Evolutionary conservation across 2,888 invertebrate genomes (phyloP).

Genomic region (Melinaea menophilus): DNA sequence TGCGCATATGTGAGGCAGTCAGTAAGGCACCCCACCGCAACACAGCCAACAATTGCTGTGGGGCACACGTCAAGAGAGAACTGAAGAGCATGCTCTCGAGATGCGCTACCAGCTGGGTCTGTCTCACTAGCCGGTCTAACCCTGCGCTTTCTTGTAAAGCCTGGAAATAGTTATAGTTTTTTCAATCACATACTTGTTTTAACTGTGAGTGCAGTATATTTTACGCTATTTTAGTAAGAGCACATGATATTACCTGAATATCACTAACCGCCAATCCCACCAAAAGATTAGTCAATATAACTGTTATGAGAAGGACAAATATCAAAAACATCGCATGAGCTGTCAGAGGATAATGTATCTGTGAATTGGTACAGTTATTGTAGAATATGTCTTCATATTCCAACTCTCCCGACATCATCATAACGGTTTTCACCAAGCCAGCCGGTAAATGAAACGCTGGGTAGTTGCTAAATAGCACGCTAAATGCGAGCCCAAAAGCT

Average conservation of each 20-base stretch:
- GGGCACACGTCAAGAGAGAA: conserved; percentile 82
- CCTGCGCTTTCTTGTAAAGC: conserved; percentile 89
- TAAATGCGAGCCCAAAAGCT: conserved; percentile 88
- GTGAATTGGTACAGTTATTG: conserved; percentile 63
- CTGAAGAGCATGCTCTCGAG: conserved; percentile 91
- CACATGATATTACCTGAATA: conserved; percentile 75
- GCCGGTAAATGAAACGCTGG: conserved; percentile 83
- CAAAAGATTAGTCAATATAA: conserved; percentile 89
- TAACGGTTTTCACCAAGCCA: conserved; percentile 85
- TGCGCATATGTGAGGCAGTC: conserved; percentile 85
- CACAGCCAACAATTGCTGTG: conserved; percentile 79
- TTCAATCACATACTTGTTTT: neutral
- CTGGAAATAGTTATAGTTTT: conserved; percentile 48
- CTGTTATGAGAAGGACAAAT: conserved; percentile 88
- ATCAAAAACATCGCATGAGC: conserved; percentile 86
- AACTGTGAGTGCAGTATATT: neutral
- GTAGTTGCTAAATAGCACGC: conserved; percentile 88
- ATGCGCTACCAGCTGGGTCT: conserved; percentile 89
- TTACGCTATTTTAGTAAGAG: neutral
- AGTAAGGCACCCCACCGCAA: conserved; percentile 85
- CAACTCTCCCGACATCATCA: conserved; percentile 93
- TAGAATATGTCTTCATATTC: conserved; percentile 92
- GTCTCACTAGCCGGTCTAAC: conserved; percentile 86
- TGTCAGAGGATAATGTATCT: conserved; percentile 82
- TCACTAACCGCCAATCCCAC: conserved; percentile 92